These are phyloP conservation scores for Rhyacophila brunnea DNA, from an alignment of 1,140 invertebrate species.

Conservation along the genomic window DNA sequence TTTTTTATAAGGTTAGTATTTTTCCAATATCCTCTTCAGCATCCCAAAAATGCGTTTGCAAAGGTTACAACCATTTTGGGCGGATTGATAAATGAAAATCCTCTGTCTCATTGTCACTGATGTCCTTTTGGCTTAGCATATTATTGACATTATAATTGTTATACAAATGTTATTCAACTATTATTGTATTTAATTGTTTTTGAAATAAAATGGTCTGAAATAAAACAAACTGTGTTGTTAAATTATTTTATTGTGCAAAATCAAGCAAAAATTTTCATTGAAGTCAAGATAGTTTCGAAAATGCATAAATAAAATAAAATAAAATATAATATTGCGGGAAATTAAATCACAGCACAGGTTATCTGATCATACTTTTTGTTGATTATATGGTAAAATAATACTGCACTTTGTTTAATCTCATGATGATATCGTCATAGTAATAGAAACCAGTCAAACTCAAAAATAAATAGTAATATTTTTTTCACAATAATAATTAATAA, in stretches of 20 bases:
- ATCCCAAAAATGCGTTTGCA: too few species aligned
- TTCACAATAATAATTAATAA: too few species aligned
- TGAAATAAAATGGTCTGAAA: not conserved
- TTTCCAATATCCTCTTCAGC: too few species aligned
- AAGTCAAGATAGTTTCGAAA: not conserved
- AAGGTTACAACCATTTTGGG: too few species aligned
- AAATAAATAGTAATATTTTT: conserved; percentile 2
- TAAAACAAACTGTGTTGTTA: not conserved
- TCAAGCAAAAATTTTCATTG: too few species aligned
- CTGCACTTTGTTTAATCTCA: not conserved
- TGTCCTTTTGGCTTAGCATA: too few species aligned
- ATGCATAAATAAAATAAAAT: not conserved
- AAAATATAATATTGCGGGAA: not conserved
- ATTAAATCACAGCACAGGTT: not conserved
- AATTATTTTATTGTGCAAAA: not conserved
- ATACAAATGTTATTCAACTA: too few species aligned
- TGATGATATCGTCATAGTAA: not conserved
- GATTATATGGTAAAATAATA: not conserved
- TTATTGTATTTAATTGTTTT: not conserved
- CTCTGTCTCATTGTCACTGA: too few species aligned
- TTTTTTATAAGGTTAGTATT: too few species aligned
- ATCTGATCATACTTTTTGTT: not conserved
- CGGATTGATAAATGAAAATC: too few species aligned
- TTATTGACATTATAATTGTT: too few species aligned
- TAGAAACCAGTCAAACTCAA: not conserved